phyloP scores from a whole-genome alignment of 2,888 invertebrate species.

The Boloria euphrosyne region DNA sequence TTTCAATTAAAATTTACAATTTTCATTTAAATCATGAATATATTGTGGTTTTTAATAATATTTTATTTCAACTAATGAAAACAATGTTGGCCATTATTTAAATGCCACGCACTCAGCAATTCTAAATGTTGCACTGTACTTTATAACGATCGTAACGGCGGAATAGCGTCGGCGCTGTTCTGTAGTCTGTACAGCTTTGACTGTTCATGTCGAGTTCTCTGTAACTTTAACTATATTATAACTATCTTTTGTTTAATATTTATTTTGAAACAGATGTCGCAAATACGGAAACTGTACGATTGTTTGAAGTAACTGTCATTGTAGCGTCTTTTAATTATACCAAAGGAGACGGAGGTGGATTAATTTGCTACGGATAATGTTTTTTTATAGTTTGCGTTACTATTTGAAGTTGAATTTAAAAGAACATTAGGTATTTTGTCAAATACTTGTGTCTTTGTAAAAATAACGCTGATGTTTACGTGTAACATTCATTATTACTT shows the following conservation, averaged over 20 bases:
- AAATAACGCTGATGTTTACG: not conserved
- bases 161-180: conserved; percentile 2
- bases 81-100: conserved; percentile 11
- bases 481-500: not conserved
- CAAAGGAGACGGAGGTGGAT: conserved; percentile 4
- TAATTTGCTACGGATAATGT: conserved; percentile 6
- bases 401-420: conserved; percentile 6
- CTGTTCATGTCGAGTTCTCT: conserved; percentile 2
- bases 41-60: not conserved
- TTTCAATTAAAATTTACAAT: too few species aligned
- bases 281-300: conserved; percentile 6
- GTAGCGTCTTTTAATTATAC: conserved; percentile 20
- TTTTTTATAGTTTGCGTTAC: not conserved
- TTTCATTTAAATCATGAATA: too few species aligned
- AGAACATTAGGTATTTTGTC: not conserved
- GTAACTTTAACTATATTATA: conserved; percentile 11
- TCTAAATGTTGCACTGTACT: conserved; percentile 3
- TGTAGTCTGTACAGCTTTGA: too few species aligned
- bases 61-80: conserved; percentile 11
- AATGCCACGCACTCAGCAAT: not conserved
- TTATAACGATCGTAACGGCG: not conserved
- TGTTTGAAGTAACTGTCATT: conserved; percentile 24
- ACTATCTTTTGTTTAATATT: conserved; percentile 13
- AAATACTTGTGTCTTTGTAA: conserved; percentile 12
- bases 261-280: conserved; percentile 28